These are phyloP conservation scores for Parotocinclus haroldoi DNA, from an alignment of 2,797 vertebrate genomes.

Conservation along the genomic window DNA sequence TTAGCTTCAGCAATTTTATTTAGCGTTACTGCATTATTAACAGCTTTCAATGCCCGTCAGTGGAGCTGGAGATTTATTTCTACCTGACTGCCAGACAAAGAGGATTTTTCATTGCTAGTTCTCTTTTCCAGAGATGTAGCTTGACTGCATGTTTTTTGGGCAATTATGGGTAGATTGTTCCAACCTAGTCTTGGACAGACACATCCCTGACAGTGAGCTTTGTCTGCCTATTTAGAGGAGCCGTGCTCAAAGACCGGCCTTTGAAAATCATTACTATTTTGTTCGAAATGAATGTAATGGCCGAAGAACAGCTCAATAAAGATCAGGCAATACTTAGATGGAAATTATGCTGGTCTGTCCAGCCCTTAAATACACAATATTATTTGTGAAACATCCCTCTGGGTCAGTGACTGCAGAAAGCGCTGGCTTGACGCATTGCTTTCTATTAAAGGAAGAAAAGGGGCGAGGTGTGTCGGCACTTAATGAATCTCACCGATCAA, in stretches of 20 bases:
- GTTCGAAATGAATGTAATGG: conserved; percentile 27
- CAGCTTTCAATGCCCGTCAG: no score
- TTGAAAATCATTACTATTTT: conserved; percentile 29
- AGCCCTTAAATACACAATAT: conserved; percentile 33
- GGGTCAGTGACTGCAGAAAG: conserved; percentile 34
- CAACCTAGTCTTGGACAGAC: conserved; percentile 18
- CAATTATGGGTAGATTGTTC: not conserved
- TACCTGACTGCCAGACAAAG: not conserved
- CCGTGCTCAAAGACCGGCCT: conserved; percentile 13
- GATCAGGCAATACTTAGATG: conserved; percentile 29
- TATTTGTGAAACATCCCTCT: conserved; percentile 47
- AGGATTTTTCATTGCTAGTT: not conserved
- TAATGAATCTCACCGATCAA: conserved; percentile 48
- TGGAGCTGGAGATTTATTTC: no score
- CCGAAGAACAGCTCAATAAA: conserved; percentile 1
- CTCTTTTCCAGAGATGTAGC: not conserved
- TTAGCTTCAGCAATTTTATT: no score
- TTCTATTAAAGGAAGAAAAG: conserved; percentile 46
- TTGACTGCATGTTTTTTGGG: not conserved
- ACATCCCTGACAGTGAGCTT: conserved; percentile 19
- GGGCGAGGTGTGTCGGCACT: conserved; percentile 22
- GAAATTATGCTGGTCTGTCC: conserved; percentile 26
- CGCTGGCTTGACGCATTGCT: conserved; percentile 35
- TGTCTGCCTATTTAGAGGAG: conserved; percentile 21
- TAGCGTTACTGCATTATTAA: no score